These are phyloP conservation scores for Triplophysa yarkandensis DNA, from an alignment of 2,797 vertebrate genomes.

Conservation along the genomic window DNA sequence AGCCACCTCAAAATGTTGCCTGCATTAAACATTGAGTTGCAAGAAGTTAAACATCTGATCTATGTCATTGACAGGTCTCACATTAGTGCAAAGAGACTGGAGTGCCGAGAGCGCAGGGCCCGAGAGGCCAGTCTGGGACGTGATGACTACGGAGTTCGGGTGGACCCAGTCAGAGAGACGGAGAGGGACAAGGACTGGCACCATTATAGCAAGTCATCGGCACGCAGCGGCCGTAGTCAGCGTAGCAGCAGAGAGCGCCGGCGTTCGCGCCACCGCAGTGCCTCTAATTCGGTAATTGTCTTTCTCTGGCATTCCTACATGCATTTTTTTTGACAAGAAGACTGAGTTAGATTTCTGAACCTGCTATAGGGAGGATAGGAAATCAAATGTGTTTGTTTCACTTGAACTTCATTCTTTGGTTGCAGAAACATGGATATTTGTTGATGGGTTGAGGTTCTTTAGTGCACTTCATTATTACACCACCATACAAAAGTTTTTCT, in stretches of 20 bases:
- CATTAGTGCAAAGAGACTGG: conserved; percentile 77
- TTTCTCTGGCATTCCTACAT: neutral
- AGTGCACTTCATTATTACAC: conserved; percentile 53
- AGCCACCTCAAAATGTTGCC: neutral
- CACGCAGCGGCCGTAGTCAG: conserved; percentile 65
- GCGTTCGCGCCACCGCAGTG: conserved; percentile 65
- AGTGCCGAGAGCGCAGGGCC: conserved; percentile 74
- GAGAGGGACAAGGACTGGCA: conserved; percentile 67
- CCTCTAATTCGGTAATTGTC: conserved; percentile 78
- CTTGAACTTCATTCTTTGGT: conserved; percentile 25
- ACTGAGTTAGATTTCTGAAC: neutral
- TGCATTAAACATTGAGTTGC: neutral
- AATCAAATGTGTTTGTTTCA: conserved; percentile 7
- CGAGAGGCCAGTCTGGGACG: conserved; percentile 74
- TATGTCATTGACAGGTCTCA: conserved; percentile 70
- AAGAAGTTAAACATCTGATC: neutral
- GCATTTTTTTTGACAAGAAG: neutral
- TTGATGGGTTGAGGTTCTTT: conserved; percentile 28
- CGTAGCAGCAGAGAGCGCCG: conserved; percentile 77
- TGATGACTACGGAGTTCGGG: conserved; percentile 3
- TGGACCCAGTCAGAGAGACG: conserved; percentile 4
- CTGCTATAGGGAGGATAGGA: neutral
- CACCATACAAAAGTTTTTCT: conserved; percentile 68
- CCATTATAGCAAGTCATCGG: conserved; percentile 82
- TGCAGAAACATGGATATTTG: conserved; percentile 33